Evolutionary conservation across 2,888 invertebrate species (phyloP), one percentile per base, ranked within the genome.

Genomic region (Phoronis australis): DNA sequence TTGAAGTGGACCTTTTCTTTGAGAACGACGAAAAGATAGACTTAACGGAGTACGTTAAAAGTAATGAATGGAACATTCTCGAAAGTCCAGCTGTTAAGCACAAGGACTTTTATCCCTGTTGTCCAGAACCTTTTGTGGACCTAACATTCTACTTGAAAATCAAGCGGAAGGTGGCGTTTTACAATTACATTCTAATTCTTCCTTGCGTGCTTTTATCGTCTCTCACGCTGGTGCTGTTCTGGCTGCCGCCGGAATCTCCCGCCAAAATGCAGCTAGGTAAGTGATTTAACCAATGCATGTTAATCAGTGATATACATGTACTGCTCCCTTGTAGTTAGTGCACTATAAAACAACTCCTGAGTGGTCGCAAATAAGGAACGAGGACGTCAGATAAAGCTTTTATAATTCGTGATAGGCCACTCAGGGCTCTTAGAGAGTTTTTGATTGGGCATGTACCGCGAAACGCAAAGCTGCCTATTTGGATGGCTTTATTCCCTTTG

Each of bases 211-310:
- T 78, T 24, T 65, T 78, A 41, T 76, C 76, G 5, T 68, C 73
- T 18, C 64, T 78, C 42, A 77, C 76, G 2, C 64, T 78, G 45
- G 76, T 76, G 3, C 65, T 77, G 24, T 78, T 76, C 60, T 78
- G 77, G 77, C 70, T 78, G 37, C 78, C 77, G 21, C 77, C 78
- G 3, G 77, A 78, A 56, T 74, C 76, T 21, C 74, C 78, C 6
- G 75, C 77, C 6, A 77, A 77, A 60, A 72, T 77, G 64, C 62
- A 71, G 45, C 62, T 77, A 42, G 76, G 77, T 76, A 61, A 59
- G 72, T 59, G n/a, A 31, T n/a, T n/a, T n/a, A n/a, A n/a, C n/a
- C n/a, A n/a, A 23, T 22, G 12, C 35, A 12, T 35, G 35, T 12
- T 15, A 35, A 35, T 35, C 35, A 35, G 12, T 35, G 12, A 12